Conservation (phyloP, 1,140 invertebrate genomes). For the Drosophila watanabei region DNA sequence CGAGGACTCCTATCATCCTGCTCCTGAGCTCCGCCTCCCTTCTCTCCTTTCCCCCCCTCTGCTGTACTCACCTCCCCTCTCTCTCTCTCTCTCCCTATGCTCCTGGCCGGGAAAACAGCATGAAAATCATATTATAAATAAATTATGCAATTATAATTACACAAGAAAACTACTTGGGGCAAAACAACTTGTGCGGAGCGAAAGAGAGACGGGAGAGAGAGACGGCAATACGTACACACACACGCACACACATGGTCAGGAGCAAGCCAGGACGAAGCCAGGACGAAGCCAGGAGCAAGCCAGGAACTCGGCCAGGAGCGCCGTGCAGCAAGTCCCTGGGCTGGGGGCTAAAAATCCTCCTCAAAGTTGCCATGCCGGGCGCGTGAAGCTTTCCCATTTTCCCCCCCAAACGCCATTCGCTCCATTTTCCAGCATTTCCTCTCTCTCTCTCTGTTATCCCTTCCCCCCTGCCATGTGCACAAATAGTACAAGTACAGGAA, state of each 20-base stretch:
- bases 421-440: constrained; percentile 12
- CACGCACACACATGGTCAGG: constrained; percentile 36
- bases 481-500: constrained; percentile 82
- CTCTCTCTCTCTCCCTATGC: not conserved
- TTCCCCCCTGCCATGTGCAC: constrained; percentile 40
- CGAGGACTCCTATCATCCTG: constrained; percentile 30
- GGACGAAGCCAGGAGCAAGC: constrained; percentile 12
- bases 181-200: constrained; percentile 62
- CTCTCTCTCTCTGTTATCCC: not conserved
- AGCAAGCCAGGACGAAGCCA: constrained; percentile 8
- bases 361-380: constrained; percentile 77
- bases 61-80: not conserved
- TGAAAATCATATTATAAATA: constrained; percentile 84
- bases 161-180: constrained; percentile 83
- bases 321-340: constrained; percentile 29
- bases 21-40: no score
- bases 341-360: constrained; percentile 68
- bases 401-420: not conserved
- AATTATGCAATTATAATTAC: constrained; percentile 84
- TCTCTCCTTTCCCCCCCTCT: not conserved
- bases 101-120: constrained; percentile 67
- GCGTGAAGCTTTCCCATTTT: constrained; percentile 45
- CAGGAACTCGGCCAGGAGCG: constrained; percentile 24
- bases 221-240: constrained; percentile 9
- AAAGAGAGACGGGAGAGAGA: constrained; percentile 2